Conservation (phyloP, 2,797 vertebrate genomes). For the Typhlichthys eigenmanni region DNA sequence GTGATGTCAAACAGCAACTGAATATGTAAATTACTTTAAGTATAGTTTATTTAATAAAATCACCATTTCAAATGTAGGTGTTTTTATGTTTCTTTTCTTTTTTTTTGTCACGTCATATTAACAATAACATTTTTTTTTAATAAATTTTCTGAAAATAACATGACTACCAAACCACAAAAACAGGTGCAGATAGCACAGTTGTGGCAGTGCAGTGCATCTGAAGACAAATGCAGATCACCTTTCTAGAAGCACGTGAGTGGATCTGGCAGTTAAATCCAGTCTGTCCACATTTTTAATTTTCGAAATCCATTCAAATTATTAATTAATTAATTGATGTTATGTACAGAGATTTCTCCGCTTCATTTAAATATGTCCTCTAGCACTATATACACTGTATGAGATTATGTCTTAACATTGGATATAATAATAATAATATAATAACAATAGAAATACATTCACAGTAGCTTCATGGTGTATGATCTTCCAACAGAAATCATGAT, state of each 20-base stretch:
- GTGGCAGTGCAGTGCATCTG: constrained; percentile 5
- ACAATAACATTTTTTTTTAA: constrained; percentile 4
- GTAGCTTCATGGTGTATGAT: neutral
- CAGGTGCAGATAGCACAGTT: constrained; percentile 9
- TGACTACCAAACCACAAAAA: constrained; percentile 5
- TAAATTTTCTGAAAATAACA: constrained; percentile 6
- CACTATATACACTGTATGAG: too few relatives aligned
- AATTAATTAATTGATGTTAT: too few relatives aligned
- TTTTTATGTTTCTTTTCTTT: constrained; percentile 11
- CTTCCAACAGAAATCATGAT: neutral
- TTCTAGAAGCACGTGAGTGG: constrained; percentile 3
- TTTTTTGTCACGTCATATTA: constrained; percentile 11
- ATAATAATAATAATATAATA: too few relatives aligned
- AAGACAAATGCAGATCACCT: neutral
- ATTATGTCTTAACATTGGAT: too few relatives aligned
- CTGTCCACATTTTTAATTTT: too few relatives aligned
- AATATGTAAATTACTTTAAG: neutral
- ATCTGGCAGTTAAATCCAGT: neutral
- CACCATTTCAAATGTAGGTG: neutral
- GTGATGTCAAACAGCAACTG: neutral
- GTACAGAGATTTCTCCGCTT: too few relatives aligned
- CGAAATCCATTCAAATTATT: too few relatives aligned
- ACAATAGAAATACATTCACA: neutral
- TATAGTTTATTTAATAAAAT: neutral
- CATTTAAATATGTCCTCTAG: too few relatives aligned